Base-by-base conservation (phyloP, 2,113 vertebrate species). In the Excalfactoria chinensis region DNA sequence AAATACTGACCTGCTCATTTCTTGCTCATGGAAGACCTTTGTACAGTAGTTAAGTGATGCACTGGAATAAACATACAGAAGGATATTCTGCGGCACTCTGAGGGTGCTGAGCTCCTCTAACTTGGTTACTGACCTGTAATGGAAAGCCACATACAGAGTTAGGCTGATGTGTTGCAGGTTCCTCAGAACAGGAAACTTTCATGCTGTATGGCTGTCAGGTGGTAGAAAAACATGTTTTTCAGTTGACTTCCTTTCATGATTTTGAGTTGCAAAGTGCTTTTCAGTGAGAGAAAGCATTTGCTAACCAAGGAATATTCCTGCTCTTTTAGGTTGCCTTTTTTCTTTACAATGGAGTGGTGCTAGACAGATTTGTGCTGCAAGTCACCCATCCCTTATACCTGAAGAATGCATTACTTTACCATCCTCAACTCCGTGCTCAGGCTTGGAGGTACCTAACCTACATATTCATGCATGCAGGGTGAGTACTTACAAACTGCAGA, bases 391-490 rank as follows among this genome's bases (percentile, higher is more conserved):
- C 99, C 0, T 97, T 95, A 18, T 99, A 99, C 95, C 93, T 99
- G 84, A 98, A 99, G 97, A 98, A 99, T 23, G 96, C 99, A 0
- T 93, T 99, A 75, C 98, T 99, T 26, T 99, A 99, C 91, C 99
- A 99, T 81, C 99, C 99, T 11, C 99, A 98, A 97, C 98, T 99
- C 53, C 98, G 99, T 56, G 98, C 97, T 3, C 99, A 99, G 96
- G 98, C 98, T 71, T 99, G 99, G 99, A 98, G 99, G 81, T 99
- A 98, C 97, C 97, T 99, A 97, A 99, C 98, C 66, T 99, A 99
- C 97, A 98, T 99, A 96, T 99, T 99, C 98, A 99, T 99, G 99
- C 99, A 99, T 32, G 98, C 99, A 8, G 99, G 99, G 99, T 99
- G 96, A 98, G 99, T 98, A 80, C 81, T 88, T 23, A 18, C 70